Percentiles rank a stretch among this genome's conserved stretches.
phyloP scores from a whole-genome alignment of 2,797 vertebrate genomes.

The Characodon lateralis region DNA sequence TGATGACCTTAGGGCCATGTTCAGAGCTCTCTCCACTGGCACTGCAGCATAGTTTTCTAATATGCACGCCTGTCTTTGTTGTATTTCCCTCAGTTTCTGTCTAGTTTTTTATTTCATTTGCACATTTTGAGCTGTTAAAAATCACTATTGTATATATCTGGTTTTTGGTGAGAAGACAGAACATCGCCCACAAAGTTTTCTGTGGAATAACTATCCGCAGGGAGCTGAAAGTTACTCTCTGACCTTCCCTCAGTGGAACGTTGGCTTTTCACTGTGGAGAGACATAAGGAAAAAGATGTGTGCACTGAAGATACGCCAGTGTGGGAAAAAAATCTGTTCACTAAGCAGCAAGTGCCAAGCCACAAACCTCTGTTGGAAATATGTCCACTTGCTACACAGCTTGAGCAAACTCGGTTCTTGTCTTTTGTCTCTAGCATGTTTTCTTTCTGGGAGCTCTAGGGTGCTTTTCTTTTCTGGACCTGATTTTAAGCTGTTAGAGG shows the following conservation, averaged over 20 bases:
- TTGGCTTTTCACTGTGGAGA: slow-evolving; percentile 41
- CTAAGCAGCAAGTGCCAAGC: slow-evolving; percentile 52
- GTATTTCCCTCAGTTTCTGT: background rate
- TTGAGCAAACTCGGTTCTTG: slow-evolving; percentile 48
- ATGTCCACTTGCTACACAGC: slow-evolving; percentile 39
- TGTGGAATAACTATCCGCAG: slow-evolving; percentile 36
- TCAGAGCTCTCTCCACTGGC: slow-evolving; percentile 2
- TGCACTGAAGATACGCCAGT: slow-evolving; percentile 51
- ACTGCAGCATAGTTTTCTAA: slow-evolving; percentile 2
- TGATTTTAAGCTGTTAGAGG: slow-evolving; percentile 41
- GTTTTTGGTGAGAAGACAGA: slow-evolving; percentile 18
- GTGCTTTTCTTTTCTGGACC: slow-evolving; percentile 50
- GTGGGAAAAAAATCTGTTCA: slow-evolving; percentile 65
- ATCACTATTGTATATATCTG: slow-evolving; percentile 8
- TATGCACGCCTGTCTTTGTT: slow-evolving; percentile 1
- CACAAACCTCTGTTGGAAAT: slow-evolving; percentile 69
- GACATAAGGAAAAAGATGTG: slow-evolving; percentile 37
- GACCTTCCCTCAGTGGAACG: slow-evolving; percentile 45
- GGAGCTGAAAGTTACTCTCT: slow-evolving; percentile 50
- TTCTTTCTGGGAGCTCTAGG: slow-evolving; percentile 40
- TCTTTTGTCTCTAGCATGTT: slow-evolving; percentile 33
- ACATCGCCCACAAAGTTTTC: slow-evolving; percentile 37
- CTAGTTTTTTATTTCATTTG: slow-evolving; percentile 33
- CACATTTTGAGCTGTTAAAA: slow-evolving; percentile 4
- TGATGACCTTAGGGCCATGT: slow-evolving; percentile 5